Percentiles rank a stretch among this genome's conserved stretches.
phyloP scores from a whole-genome alignment of 1,140 invertebrate genomes.

The Cepaea nemoralis region DNA sequence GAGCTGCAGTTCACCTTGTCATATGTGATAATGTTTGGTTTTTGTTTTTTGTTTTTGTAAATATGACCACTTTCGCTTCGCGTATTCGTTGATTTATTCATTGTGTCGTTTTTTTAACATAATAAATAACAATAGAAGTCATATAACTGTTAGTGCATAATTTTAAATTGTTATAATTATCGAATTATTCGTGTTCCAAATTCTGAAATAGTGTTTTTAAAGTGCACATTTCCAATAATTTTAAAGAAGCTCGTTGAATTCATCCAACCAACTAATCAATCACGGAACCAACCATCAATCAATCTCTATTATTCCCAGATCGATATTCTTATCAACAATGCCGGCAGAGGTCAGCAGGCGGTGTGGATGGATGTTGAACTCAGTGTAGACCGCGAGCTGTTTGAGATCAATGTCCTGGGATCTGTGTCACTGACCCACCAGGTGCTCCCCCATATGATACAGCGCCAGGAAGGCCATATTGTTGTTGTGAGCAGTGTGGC shows the following conservation, averaged over 20 bases:
- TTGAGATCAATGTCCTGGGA: slow-evolving; percentile 87
- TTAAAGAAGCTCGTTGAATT: not conserved
- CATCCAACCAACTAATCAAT: too few species aligned
- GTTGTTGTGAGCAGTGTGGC: slow-evolving; percentile 71
- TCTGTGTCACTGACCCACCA: slow-evolving; percentile 77
- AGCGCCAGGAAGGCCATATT: slow-evolving; percentile 68
- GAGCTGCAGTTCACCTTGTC: too few species aligned
- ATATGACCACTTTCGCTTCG: too few species aligned
- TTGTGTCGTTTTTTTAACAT: too few species aligned
- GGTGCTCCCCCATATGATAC: slow-evolving; percentile 70
- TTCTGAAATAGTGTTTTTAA: not conserved
- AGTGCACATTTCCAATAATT: not conserved
- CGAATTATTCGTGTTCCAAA: not conserved
- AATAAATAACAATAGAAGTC: too few species aligned
- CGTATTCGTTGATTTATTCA: too few species aligned
- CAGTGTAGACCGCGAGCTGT: slow-evolving; percentile 82
- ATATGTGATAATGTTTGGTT: too few species aligned
- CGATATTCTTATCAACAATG: slow-evolving; percentile 73
- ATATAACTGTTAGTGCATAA: too few species aligned
- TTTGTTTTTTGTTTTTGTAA: not conserved
- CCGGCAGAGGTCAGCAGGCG: slow-evolving; percentile 81
- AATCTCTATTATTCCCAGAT: slow-evolving; percentile 55
- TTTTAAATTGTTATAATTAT: not conserved
- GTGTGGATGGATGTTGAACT: slow-evolving; percentile 83
- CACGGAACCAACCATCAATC: not conserved